Evolutionary conservation across 2,113 vertebrate species (phyloP), one percentile per base, ranked within the genome.

Genomic region (Glaucidium brasilianum): DNA sequence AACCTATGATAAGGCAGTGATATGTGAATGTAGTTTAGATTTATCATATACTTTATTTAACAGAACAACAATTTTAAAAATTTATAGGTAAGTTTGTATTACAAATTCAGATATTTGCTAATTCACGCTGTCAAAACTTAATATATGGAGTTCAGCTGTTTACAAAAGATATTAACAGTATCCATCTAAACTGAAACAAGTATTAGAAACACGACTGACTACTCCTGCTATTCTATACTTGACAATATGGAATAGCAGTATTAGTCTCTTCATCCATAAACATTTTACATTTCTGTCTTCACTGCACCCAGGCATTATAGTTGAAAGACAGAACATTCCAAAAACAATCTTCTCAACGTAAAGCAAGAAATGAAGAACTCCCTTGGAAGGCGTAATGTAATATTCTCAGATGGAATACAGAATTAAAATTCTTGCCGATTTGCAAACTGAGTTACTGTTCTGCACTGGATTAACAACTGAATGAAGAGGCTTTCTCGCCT

Each of bases 1-100:
- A 89, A 99, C 99, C 99, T 99, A 82, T 2, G 39, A 96, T 25
- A 68, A 67, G 32, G 71, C 13, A 92, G 68, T 62, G 22, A 76
- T 21, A 94, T 25, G 23, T 10, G 7, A 78, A 71, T 22, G 30
- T 13, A 56, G 81, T 53, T 72, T 41, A 49, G 8, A 85, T 76
- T 45, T 66, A 90, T 58, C 85, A 72, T 25, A 39, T 8, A 50
- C 9, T 53, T 43, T 12, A 35, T 58, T 63, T 41, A 66, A 50
- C 0, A 74, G 16, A 90, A 73, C 3, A 83, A 68, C 6, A 45
- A 27, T 45, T 68, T 53, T 2, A 45, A 67, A 76, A 20, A 83
- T 69, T 23, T 82, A 15, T 15, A 69, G 10, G 17, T 18, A 49
- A 81, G 79, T 26, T 32, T 58, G 20, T 15, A 64, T n/a, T 49